Conservation (phyloP, 2,113 vertebrate genomes). For the Bungarus multicinctus region DNA sequence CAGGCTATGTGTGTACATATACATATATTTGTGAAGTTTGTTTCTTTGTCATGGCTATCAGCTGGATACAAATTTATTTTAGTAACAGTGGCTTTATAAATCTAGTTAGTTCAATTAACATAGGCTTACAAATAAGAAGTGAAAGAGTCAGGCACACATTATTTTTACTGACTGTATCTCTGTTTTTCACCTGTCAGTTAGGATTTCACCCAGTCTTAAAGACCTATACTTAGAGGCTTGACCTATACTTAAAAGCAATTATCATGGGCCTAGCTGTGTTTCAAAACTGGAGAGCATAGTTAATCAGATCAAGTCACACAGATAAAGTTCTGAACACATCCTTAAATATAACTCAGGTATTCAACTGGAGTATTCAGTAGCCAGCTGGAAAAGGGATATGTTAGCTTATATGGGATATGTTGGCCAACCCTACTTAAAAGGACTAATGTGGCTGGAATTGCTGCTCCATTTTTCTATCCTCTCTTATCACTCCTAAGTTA, state of each 20-base stretch:
- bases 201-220: not conserved
- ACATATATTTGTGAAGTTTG: not conserved
- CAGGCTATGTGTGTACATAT: conserved; percentile 26
- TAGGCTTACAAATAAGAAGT: not conserved
- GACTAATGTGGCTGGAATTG: not conserved
- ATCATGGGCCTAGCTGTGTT: not conserved
- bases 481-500: not conserved
- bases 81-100: not conserved
- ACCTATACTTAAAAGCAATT: not conserved
- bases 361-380: not conserved
- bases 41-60: conserved; percentile 24
- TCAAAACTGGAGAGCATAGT: not conserved
- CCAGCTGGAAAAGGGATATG: not conserved
- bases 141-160: not conserved
- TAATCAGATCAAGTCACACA: not conserved
- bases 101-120: not conserved
- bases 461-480: not conserved
- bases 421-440: not conserved
- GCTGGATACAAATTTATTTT: conserved; percentile 16
- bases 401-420: not conserved
- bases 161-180: not conserved
- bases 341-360: not conserved
- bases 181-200: not conserved
- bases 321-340: not conserved
- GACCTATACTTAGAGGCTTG: not conserved